Evolutionary conservation across 2,113 vertebrate species (phyloP).

Genomic region (Antechinus flavipes): DNA sequence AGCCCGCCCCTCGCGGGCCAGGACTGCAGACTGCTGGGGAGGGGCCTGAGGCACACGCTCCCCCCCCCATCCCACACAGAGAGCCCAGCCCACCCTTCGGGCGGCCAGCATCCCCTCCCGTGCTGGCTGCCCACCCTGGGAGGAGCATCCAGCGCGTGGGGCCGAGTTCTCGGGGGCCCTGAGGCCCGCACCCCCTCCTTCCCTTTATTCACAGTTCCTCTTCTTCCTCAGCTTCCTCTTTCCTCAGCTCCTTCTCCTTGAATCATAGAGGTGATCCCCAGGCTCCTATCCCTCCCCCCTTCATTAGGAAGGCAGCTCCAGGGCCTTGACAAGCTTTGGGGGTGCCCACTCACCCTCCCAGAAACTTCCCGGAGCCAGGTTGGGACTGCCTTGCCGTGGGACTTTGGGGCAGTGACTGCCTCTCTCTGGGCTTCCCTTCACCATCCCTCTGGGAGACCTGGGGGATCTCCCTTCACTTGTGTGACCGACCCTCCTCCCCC

Average conservation of each 20-base stretch:
- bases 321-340: background rate
- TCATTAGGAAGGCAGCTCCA: too few relatives aligned
- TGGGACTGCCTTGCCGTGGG: too few relatives aligned
- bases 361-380: too few relatives aligned
- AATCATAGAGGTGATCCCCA: background rate
- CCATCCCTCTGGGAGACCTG: background rate
- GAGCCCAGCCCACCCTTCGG: background rate
- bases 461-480: background rate
- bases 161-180: background rate
- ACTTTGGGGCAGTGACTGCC: too few relatives aligned
- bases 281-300: too few relatives aligned
- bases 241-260: background rate
- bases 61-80: background rate
- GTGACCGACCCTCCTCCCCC: background rate
- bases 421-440: too few relatives aligned
- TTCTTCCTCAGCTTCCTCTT: conserved; percentile 5
- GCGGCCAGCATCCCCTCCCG: too few relatives aligned
- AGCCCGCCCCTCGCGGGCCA: background rate
- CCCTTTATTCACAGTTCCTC: background rate
- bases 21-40: background rate
- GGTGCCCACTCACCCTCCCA: too few relatives aligned
- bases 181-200: background rate
- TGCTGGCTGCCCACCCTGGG: background rate
- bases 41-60: background rate
- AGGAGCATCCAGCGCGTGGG: too few relatives aligned